These are phyloP conservation scores for Lucilia sericata DNA, from an alignment of 1,140 invertebrate genomes.

Conservation along the genomic window DNA sequence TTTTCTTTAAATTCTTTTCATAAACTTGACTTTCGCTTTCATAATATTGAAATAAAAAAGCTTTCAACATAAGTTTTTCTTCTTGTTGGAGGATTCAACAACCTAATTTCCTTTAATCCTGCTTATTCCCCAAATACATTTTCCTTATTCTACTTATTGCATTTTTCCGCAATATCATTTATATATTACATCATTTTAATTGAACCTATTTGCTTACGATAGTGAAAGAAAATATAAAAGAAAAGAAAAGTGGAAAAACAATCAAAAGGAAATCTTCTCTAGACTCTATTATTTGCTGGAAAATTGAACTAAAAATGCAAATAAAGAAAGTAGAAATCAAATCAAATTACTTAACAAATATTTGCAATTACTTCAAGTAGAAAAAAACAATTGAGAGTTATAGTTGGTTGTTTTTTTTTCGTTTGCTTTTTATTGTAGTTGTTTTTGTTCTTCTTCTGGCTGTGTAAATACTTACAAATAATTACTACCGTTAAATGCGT, in stretches of 20 bases:
- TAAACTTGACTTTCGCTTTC: too few relatives aligned
- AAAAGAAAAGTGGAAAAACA: neutral
- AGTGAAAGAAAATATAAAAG: too few relatives aligned
- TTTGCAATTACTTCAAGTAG: neutral
- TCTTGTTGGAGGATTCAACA: too few relatives aligned
- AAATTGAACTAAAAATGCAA: neutral
- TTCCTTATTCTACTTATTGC: too few relatives aligned
- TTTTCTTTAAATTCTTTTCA: too few relatives aligned
- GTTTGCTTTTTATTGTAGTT: too few relatives aligned
- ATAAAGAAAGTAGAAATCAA: neutral
- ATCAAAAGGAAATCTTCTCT: neutral
- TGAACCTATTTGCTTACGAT: neutral
- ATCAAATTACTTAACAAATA: constrained; percentile 8
- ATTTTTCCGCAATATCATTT: neutral
- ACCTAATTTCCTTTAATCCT: too few relatives aligned
- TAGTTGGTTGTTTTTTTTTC: neutral
- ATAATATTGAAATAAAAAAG: too few relatives aligned
- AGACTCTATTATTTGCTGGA: neutral
- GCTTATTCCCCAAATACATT: too few relatives aligned
- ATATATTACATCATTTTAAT: constrained; percentile 1
- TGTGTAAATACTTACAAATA: neutral
- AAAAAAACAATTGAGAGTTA: neutral
- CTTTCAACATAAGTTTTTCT: too few relatives aligned
- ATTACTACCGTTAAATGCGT: too few relatives aligned
- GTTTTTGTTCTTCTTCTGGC: neutral